A percentile compares a stretch with the other conserved stretches of the same genome.
These are phyloP conservation scores for Tribolium castaneum DNA, from an alignment of 1,140 invertebrate species.

Conservation along the genomic window DNA sequence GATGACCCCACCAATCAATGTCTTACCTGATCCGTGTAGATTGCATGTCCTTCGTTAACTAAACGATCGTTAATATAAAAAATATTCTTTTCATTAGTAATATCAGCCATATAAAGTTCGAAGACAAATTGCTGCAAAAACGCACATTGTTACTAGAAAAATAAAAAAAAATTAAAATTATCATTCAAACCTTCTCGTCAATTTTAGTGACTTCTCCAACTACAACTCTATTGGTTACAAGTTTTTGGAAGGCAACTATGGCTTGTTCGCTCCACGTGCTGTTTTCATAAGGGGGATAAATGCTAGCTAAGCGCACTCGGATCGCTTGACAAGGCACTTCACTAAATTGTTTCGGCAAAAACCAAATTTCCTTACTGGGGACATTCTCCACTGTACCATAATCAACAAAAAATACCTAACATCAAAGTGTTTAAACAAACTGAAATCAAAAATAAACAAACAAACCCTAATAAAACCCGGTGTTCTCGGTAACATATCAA, in stretches of 20 bases:
- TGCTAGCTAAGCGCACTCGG: slow-evolving; percentile 51
- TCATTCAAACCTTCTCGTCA: slow-evolving; percentile 42
- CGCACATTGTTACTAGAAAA: too few relatives aligned
- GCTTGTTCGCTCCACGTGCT: slow-evolving; percentile 47
- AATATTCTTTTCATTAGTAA: slow-evolving; percentile 46
- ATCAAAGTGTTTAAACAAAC: slow-evolving; percentile 10
- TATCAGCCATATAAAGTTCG: slow-evolving; percentile 56
- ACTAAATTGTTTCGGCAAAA: slow-evolving; percentile 49
- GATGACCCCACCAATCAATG: neutral
- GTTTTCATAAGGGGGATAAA: slow-evolving; percentile 46
- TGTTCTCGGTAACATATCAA: slow-evolving; percentile 43
- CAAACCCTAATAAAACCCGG: slow-evolving; percentile 49
- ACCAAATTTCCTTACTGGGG: slow-evolving; percentile 48
- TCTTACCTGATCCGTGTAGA: slow-evolving; percentile 54
- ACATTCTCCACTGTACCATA: slow-evolving; percentile 55
- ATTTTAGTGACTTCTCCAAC: slow-evolving; percentile 53
- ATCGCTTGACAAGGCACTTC: slow-evolving; percentile 54
- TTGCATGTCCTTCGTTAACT: slow-evolving; percentile 50
- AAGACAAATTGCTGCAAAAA: slow-evolving; percentile 45
- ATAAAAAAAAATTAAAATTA: slow-evolving; percentile 31
- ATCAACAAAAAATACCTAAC: slow-evolving; percentile 56
- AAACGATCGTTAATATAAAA: slow-evolving; percentile 55
- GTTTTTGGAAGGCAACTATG: slow-evolving; percentile 38
- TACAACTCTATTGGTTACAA: slow-evolving; percentile 43
- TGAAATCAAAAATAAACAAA: neutral